Evolutionary conservation across 2,797 vertebrate species (phyloP).

Genomic region (Malurus leucopterus): DNA sequence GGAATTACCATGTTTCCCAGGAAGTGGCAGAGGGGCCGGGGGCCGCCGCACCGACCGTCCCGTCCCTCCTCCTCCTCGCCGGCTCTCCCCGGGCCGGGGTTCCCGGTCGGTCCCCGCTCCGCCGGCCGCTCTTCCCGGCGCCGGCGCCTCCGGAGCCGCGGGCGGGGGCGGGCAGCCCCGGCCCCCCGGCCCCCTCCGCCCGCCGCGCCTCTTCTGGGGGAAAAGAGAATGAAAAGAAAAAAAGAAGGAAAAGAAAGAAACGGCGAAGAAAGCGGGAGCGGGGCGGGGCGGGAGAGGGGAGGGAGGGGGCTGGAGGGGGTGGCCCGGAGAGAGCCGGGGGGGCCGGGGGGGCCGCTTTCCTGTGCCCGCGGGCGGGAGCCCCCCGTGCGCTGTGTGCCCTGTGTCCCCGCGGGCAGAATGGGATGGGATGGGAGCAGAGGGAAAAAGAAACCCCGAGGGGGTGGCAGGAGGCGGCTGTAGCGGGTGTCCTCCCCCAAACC

Average conservation of each 20-base stretch:
- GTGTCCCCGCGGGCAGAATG: background rate
- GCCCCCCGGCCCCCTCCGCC: background rate
- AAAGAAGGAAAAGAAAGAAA: background rate
- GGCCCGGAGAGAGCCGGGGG: background rate
- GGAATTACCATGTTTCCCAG: constrained; percentile 32
- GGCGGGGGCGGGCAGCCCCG: background rate
- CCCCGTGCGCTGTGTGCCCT: background rate
- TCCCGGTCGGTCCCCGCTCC: background rate
- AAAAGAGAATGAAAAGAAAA: background rate
- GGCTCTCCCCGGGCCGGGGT: background rate
- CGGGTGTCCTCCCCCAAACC: background rate
- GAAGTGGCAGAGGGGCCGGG: background rate
- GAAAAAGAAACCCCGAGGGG: background rate
- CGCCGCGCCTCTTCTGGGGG: background rate
- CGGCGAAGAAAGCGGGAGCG: background rate
- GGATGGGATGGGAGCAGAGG: background rate
- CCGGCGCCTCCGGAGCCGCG: background rate
- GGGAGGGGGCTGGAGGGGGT: background rate
- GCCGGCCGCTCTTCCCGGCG: background rate
- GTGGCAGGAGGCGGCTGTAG: background rate
- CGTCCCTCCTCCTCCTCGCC: background rate
- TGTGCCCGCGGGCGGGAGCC: background rate
- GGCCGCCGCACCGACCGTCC: background rate
- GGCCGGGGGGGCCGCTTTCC: background rate
- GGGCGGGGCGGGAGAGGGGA: background rate